A percentile compares a stretch with the other conserved stretches of the same genome.
Evolutionary conservation across 2,113 vertebrate genomes (phyloP).

Genomic region (Holacanthus passer): DNA sequence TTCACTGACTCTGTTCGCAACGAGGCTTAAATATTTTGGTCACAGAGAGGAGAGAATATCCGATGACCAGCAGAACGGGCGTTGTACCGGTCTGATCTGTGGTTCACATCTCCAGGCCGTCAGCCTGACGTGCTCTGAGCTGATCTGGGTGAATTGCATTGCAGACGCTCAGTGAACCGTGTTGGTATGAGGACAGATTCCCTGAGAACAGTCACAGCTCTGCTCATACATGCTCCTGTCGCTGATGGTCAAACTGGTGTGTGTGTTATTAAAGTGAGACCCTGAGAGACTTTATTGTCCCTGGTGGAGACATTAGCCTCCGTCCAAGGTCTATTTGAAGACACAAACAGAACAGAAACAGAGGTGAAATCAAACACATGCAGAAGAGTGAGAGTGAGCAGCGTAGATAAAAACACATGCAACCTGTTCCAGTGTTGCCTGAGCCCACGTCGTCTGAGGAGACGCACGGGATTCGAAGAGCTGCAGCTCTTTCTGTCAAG

Average conservation of each 20-base stretch:
- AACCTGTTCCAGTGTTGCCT: background rate
- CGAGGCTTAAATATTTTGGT: background rate
- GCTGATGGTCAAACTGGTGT: constrained; percentile 28
- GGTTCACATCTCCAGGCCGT: background rate
- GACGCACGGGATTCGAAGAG: constrained; percentile 34
- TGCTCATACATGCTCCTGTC: background rate
- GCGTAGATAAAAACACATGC: background rate
- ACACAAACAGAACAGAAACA: constrained; percentile 21
- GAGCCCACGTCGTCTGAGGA: background rate
- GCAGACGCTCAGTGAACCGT: constrained; percentile 33
- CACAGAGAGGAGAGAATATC: background rate
- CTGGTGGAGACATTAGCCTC: constrained; percentile 33
- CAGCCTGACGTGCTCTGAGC: constrained; percentile 3
- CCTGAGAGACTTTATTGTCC: constrained; percentile 33
- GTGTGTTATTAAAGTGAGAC: constrained; percentile 11
- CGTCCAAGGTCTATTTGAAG: constrained; percentile 42
- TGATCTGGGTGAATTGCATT: constrained; percentile 28
- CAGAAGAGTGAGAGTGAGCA: constrained; percentile 14
- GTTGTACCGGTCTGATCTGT: background rate
- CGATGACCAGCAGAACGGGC: background rate
- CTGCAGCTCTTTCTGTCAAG: constrained; percentile 32
- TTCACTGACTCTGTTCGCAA: background rate
- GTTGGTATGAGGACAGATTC: constrained; percentile 8
- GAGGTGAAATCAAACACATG: background rate
- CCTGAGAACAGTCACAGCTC: constrained; percentile 26